Evolutionary conservation across 2,113 vertebrate genomes (phyloP), one percentile per base, ranked within the genome.

Genomic region (Tychaedon coryphoeus): DNA sequence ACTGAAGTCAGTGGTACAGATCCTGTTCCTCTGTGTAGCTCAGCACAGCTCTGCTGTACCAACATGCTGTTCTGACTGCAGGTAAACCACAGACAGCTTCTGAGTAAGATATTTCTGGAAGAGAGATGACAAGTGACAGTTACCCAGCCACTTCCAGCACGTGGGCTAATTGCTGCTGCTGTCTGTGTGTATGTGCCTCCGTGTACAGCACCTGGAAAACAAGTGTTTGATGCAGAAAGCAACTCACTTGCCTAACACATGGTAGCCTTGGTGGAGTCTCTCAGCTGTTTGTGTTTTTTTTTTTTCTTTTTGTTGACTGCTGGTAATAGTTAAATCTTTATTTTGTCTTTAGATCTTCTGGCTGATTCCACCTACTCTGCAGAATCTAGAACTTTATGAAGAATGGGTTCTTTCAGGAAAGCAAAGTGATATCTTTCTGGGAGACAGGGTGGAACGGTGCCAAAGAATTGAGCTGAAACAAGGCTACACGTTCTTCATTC

Each of bases 341-440:
- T 66, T 91, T 93, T 93, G 81, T 95, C 96, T 92, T 86, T 96
- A 99, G 99, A 99, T 99, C 84, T 99, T 99, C 93, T 99, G 99
- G 99, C 98, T 99, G 93, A 99, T 99, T 92, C 99, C 99, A 10
- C 99, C 99, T 26, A 99, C 98, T 73, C 94, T 98, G 90, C 98
- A 98, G 96, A 99, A 99, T 95, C 98, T 99, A 76, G 98, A 98
- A 34, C 98, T 99, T 78, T 99, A 99, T n/a, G 99, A 99, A 96
- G 99, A 99, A 98, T 99, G 99, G 99, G 99, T 99, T 74, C 98
- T 99, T 81, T 99, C 99, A 28, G 99, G 99, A 86, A 99, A 99
- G 77, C 99, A 99, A 97, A 99, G 99, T 19, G 99, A 99, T 93
- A 96, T 99, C 95, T 99, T 99, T 89, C 98, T 99, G 97, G 99